Base-by-base conservation (phyloP, 2,888 invertebrate species). In the Tetragonisca angustula region DNA sequence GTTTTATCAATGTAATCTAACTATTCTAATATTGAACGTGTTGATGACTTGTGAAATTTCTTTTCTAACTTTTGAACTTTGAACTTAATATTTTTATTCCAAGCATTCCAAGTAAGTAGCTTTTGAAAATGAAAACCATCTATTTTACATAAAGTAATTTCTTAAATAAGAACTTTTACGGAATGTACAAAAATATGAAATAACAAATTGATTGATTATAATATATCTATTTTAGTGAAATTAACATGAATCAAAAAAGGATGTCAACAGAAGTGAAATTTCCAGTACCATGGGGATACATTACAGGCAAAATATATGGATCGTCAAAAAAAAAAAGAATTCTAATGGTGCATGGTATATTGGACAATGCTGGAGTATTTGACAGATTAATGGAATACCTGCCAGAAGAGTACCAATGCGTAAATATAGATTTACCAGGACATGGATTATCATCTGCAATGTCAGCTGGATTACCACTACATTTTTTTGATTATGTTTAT, bases 251-350 rank as follows among this genome's bases (percentile, higher is more conserved):
- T 3, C 15, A 32, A 50, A 11, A 65, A 15, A 69, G 17, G 13
- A 32, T 72, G 50, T 61, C 17, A 49, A 81, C 71, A 64, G 95
- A 96, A 92, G 91, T 95, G 92, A 92, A 91, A 77, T 91, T 96
- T 4, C 87, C 94, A 0, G 95, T 95, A 0, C 96, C 96, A 5
- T 96, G 96, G 96, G 96, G 96, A 64, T 94, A 95, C 84, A 90
- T 96, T 59, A 95, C 96, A 84, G 94, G 95, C 95, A 95, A 94
- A 94, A 75, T 92, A 5, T 92, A 92, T 87, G 94, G 95, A 17
- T 85, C 89, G 13, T 88, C 92, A 15, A 83, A 92, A 32, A 78
- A 92, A 85, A 56, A 89, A 90, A 76, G 65, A 61, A 88, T 93
- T 15, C 76, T 94, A 9, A 49, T 92, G 17, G 91, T 92, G 52